Conservation (phyloP, 2,797 vertebrate species). For the Cercopithecus diana region DNA sequence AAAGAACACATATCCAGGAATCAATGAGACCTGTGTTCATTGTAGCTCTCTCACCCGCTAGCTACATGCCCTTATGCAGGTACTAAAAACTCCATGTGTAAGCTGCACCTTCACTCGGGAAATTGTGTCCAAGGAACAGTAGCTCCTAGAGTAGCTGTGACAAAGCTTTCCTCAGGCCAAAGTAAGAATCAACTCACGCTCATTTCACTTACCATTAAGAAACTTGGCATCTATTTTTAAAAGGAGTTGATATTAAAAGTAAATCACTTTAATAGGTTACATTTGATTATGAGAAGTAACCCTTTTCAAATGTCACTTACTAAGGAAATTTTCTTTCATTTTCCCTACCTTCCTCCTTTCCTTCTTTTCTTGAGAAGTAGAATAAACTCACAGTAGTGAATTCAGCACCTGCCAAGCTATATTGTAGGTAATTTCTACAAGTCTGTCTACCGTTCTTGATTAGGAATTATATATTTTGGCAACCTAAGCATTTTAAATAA, state of each 20-base stretch:
- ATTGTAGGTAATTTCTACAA: constrained; percentile 9
- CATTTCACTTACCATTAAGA: background rate
- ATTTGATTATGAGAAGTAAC: background rate
- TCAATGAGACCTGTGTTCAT: background rate
- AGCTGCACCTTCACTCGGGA: background rate
- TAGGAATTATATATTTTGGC: background rate
- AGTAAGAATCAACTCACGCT: background rate
- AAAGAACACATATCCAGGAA: background rate
- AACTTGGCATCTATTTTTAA: background rate
- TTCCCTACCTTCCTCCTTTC: background rate
- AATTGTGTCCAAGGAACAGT: background rate
- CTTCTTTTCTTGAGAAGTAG: background rate
- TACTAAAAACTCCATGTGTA: background rate
- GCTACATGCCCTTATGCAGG: background rate
- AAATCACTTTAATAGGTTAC: background rate
- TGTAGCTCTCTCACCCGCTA: background rate
- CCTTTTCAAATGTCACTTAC: background rate
- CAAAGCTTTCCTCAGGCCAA: background rate
- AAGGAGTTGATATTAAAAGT: background rate
- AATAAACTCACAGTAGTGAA: background rate
- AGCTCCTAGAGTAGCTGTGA: background rate
- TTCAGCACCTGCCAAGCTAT: background rate
- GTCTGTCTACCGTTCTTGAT: background rate
- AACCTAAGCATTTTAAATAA: background rate
- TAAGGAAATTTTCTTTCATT: background rate